These are phyloP conservation scores for Pyrochroa serraticornis DNA, from an alignment of 2,888 invertebrate species.

Conservation along the genomic window DNA sequence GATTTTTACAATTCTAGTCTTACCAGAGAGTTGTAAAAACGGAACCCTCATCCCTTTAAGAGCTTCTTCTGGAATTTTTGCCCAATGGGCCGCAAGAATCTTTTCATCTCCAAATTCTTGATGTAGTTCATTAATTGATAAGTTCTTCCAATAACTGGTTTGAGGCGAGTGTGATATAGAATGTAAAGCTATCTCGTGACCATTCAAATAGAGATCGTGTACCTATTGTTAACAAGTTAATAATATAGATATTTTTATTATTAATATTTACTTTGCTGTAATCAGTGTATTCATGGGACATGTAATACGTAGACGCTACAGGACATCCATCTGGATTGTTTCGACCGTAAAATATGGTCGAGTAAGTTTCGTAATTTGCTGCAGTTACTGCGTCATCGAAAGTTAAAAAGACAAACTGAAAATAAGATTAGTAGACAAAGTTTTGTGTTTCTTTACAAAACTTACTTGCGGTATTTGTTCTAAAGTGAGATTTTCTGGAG, in stretches of 20 bases:
- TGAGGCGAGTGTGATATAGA: slow-evolving; percentile 67
- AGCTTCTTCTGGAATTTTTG: slow-evolving; percentile 59
- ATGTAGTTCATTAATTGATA: slow-evolving; percentile 59
- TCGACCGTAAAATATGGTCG: slow-evolving; percentile 60
- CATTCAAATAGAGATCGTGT: slow-evolving; percentile 63
- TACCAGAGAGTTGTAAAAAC: slow-evolving; percentile 63
- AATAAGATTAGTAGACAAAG: slow-evolving; percentile 45
- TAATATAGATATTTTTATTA: background rate
- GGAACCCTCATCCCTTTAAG: slow-evolving; percentile 62
- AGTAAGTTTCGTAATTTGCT: slow-evolving; percentile 63
- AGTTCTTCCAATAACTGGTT: slow-evolving; percentile 67
- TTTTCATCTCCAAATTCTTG: slow-evolving; percentile 68
- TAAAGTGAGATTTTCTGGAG: slow-evolving; percentile 58
- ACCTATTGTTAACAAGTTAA: slow-evolving; percentile 49
- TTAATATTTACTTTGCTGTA: slow-evolving; percentile 58
- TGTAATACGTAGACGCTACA: slow-evolving; percentile 68
- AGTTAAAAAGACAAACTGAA: slow-evolving; percentile 68
- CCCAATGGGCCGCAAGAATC: slow-evolving; percentile 60
- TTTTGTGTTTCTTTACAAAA: no score
- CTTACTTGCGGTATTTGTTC: slow-evolving; percentile 60
- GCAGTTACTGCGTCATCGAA: slow-evolving; percentile 70
- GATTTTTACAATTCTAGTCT: slow-evolving; percentile 3
- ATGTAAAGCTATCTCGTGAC: slow-evolving; percentile 74
- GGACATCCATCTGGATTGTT: slow-evolving; percentile 70
- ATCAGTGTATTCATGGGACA: slow-evolving; percentile 75